A percentile compares a stretch with the other conserved stretches of the same genome.
These are phyloP conservation scores for Lepas anatifera DNA, from an alignment of 2,888 invertebrate genomes.

Conservation along the genomic window DNA sequence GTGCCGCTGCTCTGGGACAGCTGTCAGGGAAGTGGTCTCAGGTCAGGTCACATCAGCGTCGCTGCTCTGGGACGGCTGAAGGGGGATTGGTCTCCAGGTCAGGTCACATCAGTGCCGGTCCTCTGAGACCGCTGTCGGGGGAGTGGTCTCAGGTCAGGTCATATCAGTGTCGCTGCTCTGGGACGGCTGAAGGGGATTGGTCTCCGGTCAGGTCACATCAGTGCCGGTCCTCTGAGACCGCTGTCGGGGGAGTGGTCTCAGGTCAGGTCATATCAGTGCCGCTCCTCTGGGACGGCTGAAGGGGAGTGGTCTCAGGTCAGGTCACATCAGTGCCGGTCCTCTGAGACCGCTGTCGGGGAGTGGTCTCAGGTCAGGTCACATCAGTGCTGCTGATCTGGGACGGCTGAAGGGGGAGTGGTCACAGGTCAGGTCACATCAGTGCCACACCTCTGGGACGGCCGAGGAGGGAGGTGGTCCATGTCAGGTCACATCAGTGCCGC, in stretches of 20 bases:
- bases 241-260: background rate
- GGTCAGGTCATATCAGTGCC: too few relatives aligned
- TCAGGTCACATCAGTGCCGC: constrained; percentile 58
- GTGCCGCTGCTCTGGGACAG: too few relatives aligned
- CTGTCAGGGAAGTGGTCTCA: background rate
- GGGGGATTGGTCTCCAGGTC: background rate
- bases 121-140: constrained; percentile 51
- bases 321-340: background rate
- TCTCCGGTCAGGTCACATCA: background rate
- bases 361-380: background rate
- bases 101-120: background rate
- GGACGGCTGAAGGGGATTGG: constrained; percentile 16
- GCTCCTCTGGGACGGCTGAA: background rate
- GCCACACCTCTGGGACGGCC: constrained; percentile 37
- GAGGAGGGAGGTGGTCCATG: constrained; percentile 74
- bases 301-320: background rate
- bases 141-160: constrained; percentile 85
- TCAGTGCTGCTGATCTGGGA: too few relatives aligned
- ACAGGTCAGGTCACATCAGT: background rate
- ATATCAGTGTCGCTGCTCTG: constrained; percentile 34
- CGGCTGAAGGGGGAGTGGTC: background rate
- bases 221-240: background rate
- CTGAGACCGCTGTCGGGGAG: background rate
- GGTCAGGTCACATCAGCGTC: background rate
- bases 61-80: background rate